A percentile compares a stretch with the other conserved stretches of the same genome.
Evolutionary conservation across 1,140 invertebrate species (phyloP).

Genomic region (Bombus confusus): DNA sequence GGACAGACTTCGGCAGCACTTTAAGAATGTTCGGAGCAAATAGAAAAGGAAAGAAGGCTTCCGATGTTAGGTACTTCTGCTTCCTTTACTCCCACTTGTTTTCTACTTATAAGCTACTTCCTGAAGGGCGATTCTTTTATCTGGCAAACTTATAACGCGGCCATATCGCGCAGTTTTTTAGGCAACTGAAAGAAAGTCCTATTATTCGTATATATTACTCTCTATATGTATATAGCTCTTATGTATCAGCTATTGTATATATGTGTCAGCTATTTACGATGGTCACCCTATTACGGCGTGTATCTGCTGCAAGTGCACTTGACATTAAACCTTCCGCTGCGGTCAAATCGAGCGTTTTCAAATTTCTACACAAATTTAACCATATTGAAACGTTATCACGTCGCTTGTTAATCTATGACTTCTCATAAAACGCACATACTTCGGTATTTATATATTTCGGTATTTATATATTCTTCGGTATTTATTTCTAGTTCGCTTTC

Average conservation of each 20-base stretch:
- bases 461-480: too few relatives aligned
- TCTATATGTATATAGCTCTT: background rate
- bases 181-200: background rate
- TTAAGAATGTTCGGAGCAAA: constrained; percentile 48
- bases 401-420: too few relatives aligned
- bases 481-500: too few relatives aligned
- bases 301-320: background rate
- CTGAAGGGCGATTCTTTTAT: constrained; percentile 34
- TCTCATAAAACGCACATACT: too few relatives aligned
- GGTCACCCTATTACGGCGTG: background rate
- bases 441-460: too few relatives aligned
- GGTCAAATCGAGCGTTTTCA: too few relatives aligned
- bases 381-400: too few relatives aligned
- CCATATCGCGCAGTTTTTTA: background rate
- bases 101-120: constrained; percentile 41
- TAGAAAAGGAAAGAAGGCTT: constrained; percentile 39
- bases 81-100: constrained; percentile 45
- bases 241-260: too few relatives aligned
- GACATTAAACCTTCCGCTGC: too few relatives aligned
- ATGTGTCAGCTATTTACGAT: background rate
- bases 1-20: constrained; percentile 51
- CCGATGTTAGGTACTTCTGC: constrained; percentile 52
- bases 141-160: constrained; percentile 36
- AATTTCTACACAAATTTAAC: too few relatives aligned
- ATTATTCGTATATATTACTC: background rate